Evolutionary conservation across 2,113 vertebrate species (phyloP), one percentile per base, ranked within the genome.

Genomic region (Sinocyclocheilus anshuiensis): DNA sequence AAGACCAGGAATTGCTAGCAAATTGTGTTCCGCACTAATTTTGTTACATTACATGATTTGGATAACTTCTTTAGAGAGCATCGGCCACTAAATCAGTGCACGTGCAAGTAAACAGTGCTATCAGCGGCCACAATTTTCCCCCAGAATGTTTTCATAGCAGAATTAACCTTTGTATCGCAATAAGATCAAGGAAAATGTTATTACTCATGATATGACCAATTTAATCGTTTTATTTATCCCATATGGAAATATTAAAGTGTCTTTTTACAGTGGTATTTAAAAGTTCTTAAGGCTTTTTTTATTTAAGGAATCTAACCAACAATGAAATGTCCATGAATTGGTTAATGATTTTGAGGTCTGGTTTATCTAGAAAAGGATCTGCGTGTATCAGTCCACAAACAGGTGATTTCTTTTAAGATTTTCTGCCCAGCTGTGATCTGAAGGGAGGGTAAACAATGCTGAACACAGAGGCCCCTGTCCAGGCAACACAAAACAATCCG

Each of bases 401-500:
- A 16, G 69, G 15, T 65, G 61, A 67, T 53, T 67, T 79, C 45
- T 81, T 89, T 89, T 72, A 84, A 72, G 26, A 16, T 48, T 75
- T 45, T 74, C 78, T 67, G 26, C 50, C 87, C 85, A 87, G 82
- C 86, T 90, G 87, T 69, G 86, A 86, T 86, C 80, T 75, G 79
- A 87, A 67, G 55, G 42, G 36, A 55, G 76, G 29, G 69, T 77
- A 84, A 87, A 88, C 86, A 88, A 85, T 85, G 45, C 85, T 42
- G 53, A 63, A 81, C 78, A 55, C 26, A 83, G 57, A 84, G 39
- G 39, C 82, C 84, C 59, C 36, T 77, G 77, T 59, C 76, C 59
- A 78, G 63, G 78, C 89, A 90, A 88, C 90, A 91, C 86, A 91
- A 93, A 93, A 92, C 91, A 90, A 86, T 86, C 84, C 1, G 61